Percentiles rank a stretch among this genome's conserved stretches.
Evolutionary conservation across 2,888 invertebrate species (phyloP).

Genomic region (Conops quadrifasciatus): DNA sequence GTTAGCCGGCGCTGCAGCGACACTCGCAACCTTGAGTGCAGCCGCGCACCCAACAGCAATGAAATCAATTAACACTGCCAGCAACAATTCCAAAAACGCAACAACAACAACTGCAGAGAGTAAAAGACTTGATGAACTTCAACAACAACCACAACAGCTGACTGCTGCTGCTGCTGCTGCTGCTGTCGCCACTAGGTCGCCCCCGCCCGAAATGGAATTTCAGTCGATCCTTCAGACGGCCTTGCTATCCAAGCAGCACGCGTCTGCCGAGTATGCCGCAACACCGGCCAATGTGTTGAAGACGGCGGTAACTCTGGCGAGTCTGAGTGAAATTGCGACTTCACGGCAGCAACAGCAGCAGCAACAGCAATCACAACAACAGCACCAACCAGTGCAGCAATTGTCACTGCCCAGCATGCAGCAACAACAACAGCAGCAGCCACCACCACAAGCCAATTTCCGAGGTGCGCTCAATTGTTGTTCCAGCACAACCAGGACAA

Average conservation of each 20-base stretch:
- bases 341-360: constrained; percentile 54
- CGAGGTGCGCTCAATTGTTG: constrained; percentile 38
- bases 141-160: constrained; percentile 45
- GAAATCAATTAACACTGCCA: constrained; percentile 39
- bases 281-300: constrained; percentile 53
- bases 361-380: constrained; percentile 45
- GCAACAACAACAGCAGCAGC: constrained; percentile 42
- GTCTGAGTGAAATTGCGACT: constrained; percentile 57
- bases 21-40: constrained; percentile 57
- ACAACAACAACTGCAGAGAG: constrained; percentile 39
- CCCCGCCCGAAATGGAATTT: constrained; percentile 48
- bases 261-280: constrained; percentile 43
- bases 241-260: constrained; percentile 60
- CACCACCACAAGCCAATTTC: constrained; percentile 37
- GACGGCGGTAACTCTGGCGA: constrained; percentile 58
- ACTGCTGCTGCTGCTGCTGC: constrained; percentile 38
- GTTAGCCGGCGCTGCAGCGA: constrained; percentile 58
- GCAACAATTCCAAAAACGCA: constrained; percentile 40
- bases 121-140: neutral
- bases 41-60: constrained; percentile 51
- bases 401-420: constrained; percentile 43
- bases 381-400: constrained; percentile 37
- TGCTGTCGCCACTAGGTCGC: constrained; percentile 41
- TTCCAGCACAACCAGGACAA: constrained; percentile 40
- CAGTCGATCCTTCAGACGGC: constrained; percentile 64